A percentile compares a stretch with the other conserved stretches of the same genome.
Evolutionary conservation across 1,140 invertebrate genomes (phyloP).

Genomic region (Diuraphis noxia): DNA sequence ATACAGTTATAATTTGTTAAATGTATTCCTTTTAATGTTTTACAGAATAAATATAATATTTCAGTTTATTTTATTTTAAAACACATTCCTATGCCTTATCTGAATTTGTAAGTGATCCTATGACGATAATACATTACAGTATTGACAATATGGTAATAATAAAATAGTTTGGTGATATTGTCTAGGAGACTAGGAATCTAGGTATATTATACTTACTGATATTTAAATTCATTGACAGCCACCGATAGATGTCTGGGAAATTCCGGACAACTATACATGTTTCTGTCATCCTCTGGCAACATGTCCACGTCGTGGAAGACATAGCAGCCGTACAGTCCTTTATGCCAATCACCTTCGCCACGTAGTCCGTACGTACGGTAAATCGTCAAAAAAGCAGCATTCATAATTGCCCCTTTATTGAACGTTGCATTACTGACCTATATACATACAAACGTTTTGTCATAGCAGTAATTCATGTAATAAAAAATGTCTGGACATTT

Average conservation of each 20-base stretch:
- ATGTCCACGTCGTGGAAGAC: constrained; percentile 74
- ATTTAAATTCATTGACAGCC: constrained; percentile 68
- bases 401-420: constrained; percentile 72
- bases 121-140: not conserved
- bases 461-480: not conserved
- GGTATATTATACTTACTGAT: constrained; percentile 62
- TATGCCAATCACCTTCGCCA: constrained; percentile 57
- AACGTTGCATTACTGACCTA: constrained; percentile 64
- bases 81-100: not conserved
- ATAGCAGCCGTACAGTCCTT: constrained; percentile 64
- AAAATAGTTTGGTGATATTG: not conserved
- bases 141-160: not conserved
- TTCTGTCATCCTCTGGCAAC: constrained; percentile 70
- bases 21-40: not conserved
- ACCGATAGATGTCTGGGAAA: constrained; percentile 69
- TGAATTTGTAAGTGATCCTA: not conserved
- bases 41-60: not conserved
- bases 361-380: constrained; percentile 50
- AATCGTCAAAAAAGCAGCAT: constrained; percentile 67
- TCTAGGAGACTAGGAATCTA: not conserved
- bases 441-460: constrained; percentile 25
- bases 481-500: not conserved
- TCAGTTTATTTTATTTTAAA: not conserved
- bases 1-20: no score
- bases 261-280: constrained; percentile 67